Evolutionary conservation across 2,113 vertebrate genomes (phyloP), one percentile per base, ranked within the genome.

Genomic region (rat (Rattus norvegicus)): DNA sequence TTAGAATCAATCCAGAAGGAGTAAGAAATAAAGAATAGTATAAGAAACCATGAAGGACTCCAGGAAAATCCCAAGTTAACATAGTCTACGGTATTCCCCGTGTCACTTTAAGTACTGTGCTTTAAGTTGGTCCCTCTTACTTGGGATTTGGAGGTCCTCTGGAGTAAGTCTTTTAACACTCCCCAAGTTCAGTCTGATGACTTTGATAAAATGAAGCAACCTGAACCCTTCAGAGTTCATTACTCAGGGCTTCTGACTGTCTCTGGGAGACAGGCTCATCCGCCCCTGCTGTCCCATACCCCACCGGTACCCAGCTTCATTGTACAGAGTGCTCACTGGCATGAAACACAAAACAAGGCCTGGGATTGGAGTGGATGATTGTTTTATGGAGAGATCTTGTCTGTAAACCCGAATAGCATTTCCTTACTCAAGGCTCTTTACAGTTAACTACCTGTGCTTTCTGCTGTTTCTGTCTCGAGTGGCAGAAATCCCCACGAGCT

Each of bases 361-460:
- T 91, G 73, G 30, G 90, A 81, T 43, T 54, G 1, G 84, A 69
- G 89, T 73, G 63, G 95, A 89, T 97, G 95, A 76, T 91, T 69
- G n/a, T 88, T 97, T 96, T 95, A 91, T 95, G 91, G 95, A 93
- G 76, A 70, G 52, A 83, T 90, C 75, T 80, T 67, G 0, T 95
- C 97, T 87, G 88, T 20, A 43, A 87, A 72, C 65, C 54, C 86
- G 36, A 72, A 73, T 47, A 72, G 54, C 10, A 39, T 73, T 90
- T 91, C 61, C 61, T 59, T 91, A 69, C 9, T 80, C 84, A 84
- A 89, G 39, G 72, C 61, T 56, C 69, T 63, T 79, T 79, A 43
- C 13, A 52, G 88, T 80, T 54, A 79, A 47, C 77, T 70, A 63
- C 95, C 93, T 79, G 49, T 69, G 80, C 73, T 94, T 89, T 83